Evolutionary conservation across 2,113 vertebrate genomes (phyloP).

Genomic region (Coturnix japonica): DNA sequence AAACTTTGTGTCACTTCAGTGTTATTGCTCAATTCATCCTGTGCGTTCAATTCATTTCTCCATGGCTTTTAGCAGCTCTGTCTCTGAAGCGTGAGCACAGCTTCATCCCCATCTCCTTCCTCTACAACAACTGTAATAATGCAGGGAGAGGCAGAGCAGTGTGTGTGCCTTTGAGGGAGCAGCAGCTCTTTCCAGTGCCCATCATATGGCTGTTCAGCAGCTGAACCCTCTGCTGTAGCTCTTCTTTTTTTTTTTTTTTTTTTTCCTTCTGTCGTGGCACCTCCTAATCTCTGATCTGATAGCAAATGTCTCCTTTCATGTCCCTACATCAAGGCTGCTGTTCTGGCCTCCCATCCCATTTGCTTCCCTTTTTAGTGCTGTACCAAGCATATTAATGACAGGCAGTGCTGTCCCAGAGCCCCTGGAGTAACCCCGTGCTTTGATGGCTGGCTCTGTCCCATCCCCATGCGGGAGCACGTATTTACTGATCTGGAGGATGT

Average conservation of each 20-base stretch:
- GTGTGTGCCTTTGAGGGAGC: background rate
- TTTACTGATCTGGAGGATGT: fast-evolving
- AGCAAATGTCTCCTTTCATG: conserved; percentile 51
- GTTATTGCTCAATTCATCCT: background rate
- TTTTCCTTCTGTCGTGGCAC: background rate
- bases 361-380: conserved; percentile 29
- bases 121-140: background rate
- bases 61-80: conserved; percentile 4
- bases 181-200: background rate
- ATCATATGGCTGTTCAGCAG: background rate
- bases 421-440: background rate
- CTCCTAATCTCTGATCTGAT: conserved; percentile 53
- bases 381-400: conserved; percentile 26
- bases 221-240: background rate
- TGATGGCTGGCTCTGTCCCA: background rate
- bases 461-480: background rate
- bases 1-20: background rate
- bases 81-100: background rate
- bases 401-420: background rate
- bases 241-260: background rate
- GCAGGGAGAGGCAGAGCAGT: background rate
- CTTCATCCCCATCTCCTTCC: background rate
- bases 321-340: conserved; percentile 51
- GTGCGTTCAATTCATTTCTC: background rate
- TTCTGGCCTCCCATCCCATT: conserved; percentile 50